A percentile compares a stretch with the other conserved stretches of the same genome.
Evolutionary conservation across 2,888 invertebrate species (phyloP).

Genomic region (Theodoxus fluviatilis): DNA sequence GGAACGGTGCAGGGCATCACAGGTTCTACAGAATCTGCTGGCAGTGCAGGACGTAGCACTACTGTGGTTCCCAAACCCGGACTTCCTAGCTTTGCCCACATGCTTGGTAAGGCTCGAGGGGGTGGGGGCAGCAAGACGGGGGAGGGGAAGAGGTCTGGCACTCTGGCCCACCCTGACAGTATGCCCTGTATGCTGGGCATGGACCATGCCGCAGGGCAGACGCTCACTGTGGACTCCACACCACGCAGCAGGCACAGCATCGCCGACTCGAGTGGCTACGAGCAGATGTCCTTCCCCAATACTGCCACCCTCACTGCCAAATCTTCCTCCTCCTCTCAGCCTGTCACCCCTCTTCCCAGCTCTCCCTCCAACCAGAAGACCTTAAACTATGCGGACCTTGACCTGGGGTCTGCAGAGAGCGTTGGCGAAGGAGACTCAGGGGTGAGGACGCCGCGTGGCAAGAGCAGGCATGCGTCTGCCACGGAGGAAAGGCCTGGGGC

Average conservation of each 20-base stretch:
- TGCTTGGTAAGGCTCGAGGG: too few species aligned
- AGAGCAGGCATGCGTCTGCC: slow-evolving; percentile 44
- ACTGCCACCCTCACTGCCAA: slow-evolving; percentile 20
- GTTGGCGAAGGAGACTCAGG: slow-evolving; percentile 39
- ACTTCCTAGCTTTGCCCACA: too few species aligned
- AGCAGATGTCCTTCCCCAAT: slow-evolving; percentile 45
- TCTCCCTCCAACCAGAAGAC: slow-evolving; percentile 25
- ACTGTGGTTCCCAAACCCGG: too few species aligned
- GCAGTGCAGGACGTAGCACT: not conserved
- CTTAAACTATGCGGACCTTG: slow-evolving; percentile 66
- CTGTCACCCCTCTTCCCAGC: not conserved
- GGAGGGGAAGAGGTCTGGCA: too few species aligned
- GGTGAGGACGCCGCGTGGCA: slow-evolving; percentile 38
- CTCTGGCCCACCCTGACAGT: slow-evolving; percentile 28
- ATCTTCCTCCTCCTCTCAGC: not conserved
- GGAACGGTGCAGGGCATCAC: too few species aligned
- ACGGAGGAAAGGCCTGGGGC: slow-evolving; percentile 38
- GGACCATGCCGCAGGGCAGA: slow-evolving; percentile 15
- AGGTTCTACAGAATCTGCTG: not conserved
- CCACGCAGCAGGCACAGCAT: slow-evolving; percentile 45
- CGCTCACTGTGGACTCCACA: slow-evolving; percentile 19
- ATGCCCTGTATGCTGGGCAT: slow-evolving; percentile 28
- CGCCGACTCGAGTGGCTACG: slow-evolving; percentile 46
- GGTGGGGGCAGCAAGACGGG: not conserved
- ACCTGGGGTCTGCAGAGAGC: slow-evolving; percentile 56